A percentile compares a stretch with the other conserved stretches of the same genome.
phyloP scores from a whole-genome alignment of 2,888 invertebrate species.

The Taenaris catops region DNA sequence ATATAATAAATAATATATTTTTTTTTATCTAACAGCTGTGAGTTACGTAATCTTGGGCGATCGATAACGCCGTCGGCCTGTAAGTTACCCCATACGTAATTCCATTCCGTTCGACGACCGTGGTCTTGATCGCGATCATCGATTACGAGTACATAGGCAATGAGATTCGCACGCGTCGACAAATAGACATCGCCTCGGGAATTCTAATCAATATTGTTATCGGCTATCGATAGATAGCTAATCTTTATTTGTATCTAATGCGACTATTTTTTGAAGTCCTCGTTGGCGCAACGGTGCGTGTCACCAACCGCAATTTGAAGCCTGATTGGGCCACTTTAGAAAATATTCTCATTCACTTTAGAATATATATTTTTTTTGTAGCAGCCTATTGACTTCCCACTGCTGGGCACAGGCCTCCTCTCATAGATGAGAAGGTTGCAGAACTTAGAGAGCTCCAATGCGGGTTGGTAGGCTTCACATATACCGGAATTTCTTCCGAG shows the following conservation, averaged over 20 bases:
- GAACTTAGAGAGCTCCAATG: too few relatives aligned
- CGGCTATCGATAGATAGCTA: conserved; percentile 6
- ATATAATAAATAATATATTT: too few relatives aligned
- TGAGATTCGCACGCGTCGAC: conserved; percentile 25
- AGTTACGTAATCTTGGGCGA: not conserved
- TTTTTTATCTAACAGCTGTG: too few relatives aligned
- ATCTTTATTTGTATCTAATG: not conserved
- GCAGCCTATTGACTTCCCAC: too few relatives aligned
- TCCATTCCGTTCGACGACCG: conserved; percentile 32
- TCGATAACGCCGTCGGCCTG: conserved; percentile 18
- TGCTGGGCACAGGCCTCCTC: too few relatives aligned
- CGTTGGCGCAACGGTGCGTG: not conserved
- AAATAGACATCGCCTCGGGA: conserved; percentile 22
- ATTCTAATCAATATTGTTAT: conserved; percentile 22
- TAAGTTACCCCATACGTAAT: conserved; percentile 26
- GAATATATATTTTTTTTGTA: too few relatives aligned
- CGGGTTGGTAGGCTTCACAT: too few relatives aligned
- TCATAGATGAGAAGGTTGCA: too few relatives aligned
- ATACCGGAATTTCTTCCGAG: too few relatives aligned
- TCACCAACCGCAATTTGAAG: too few relatives aligned
- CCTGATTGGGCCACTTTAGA: too few relatives aligned
- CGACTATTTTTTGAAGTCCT: not conserved
- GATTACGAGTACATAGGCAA: conserved; percentile 45
- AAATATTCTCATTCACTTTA: too few relatives aligned
- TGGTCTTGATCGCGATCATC: conserved; percentile 58